Percentiles rank a stretch among this genome's conserved stretches.
These are phyloP conservation scores for Eustalomyia histrio DNA, from an alignment of 2,888 invertebrate genomes.

Conservation along the genomic window DNA sequence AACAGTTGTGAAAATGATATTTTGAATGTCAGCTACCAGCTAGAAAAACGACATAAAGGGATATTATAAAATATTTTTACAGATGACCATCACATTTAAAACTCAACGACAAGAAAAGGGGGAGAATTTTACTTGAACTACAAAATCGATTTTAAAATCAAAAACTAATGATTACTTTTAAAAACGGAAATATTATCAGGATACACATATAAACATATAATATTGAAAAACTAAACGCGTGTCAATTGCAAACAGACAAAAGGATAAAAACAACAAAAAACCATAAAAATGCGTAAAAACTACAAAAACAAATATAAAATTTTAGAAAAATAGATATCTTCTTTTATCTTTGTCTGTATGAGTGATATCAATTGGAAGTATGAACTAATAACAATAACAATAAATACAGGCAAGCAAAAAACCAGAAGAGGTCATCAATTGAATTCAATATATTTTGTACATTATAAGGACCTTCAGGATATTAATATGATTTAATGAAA, in stretches of 20 bases:
- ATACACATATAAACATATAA: constrained; percentile 25
- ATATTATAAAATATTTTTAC: constrained; percentile 34
- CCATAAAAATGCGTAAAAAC: constrained; percentile 50
- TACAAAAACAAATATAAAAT: constrained; percentile 43
- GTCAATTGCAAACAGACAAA: constrained; percentile 47
- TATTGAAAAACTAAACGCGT: constrained; percentile 54
- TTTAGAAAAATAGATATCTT: constrained; percentile 9
- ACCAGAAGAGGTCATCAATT: constrained; percentile 54
- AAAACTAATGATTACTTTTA: constrained; percentile 50
- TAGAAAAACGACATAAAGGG: constrained; percentile 9
- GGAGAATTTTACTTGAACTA: constrained; percentile 16
- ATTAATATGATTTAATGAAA: constrained; percentile 66
- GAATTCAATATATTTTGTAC: constrained; percentile 27
- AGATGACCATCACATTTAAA: constrained; percentile 16
- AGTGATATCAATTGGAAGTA: not conserved
- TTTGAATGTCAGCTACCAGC: constrained; percentile 23
- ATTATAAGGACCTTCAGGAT: constrained; percentile 52
- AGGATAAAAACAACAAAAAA: constrained; percentile 22
- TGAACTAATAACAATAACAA: constrained; percentile 63
- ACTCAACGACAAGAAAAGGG: constrained; percentile 2
- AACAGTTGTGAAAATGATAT: constrained; percentile 40
- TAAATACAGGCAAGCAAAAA: constrained; percentile 56
- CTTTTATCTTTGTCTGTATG: constrained; percentile 11
- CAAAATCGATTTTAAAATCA: constrained; percentile 42
- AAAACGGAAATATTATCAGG: constrained; percentile 44